A percentile compares a stretch with the other conserved stretches of the same genome.
Conservation (phyloP, 2,888 invertebrate species). For the Creontiades dilutus region DNA sequence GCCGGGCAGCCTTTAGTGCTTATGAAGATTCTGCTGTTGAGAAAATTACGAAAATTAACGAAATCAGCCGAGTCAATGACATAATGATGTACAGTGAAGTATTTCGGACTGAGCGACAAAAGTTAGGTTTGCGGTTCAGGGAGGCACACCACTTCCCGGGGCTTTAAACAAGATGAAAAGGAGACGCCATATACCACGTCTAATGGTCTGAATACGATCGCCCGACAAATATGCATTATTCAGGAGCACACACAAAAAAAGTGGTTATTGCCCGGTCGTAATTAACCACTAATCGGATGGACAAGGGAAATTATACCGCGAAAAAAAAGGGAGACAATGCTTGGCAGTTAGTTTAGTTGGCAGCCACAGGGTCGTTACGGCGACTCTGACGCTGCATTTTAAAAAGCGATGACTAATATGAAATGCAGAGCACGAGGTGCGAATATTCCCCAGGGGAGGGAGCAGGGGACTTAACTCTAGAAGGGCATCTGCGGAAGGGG, state of each 20-base stretch:
- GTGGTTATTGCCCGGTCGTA: not conserved
- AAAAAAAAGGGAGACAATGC: not conserved
- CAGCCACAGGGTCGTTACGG: not conserved
- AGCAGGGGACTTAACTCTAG: not conserved
- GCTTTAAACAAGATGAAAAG: too few relatives aligned
- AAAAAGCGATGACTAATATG: slow-evolving; percentile 17
- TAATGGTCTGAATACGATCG: too few relatives aligned
- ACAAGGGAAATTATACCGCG: not conserved
- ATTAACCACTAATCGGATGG: not conserved
- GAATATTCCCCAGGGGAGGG: not conserved
- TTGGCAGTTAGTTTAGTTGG: slow-evolving; percentile 4
- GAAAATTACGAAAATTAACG: too few relatives aligned
- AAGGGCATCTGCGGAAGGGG: not conserved
- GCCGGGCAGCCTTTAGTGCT: too few relatives aligned
- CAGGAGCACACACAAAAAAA: not conserved
- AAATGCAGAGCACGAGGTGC: slow-evolving; percentile 32
- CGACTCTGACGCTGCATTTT: slow-evolving; percentile 8
- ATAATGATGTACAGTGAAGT: too few relatives aligned
- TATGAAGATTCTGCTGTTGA: too few relatives aligned
- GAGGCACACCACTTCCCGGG: too few relatives aligned
- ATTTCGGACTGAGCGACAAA: too few relatives aligned
- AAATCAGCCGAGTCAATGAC: too few relatives aligned
- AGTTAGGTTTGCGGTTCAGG: too few relatives aligned
- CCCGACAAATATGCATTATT: too few relatives aligned
- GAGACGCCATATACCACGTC: too few relatives aligned